Conservation (phyloP, 2,888 invertebrate species). For the Chymomyza caudatula region DNA sequence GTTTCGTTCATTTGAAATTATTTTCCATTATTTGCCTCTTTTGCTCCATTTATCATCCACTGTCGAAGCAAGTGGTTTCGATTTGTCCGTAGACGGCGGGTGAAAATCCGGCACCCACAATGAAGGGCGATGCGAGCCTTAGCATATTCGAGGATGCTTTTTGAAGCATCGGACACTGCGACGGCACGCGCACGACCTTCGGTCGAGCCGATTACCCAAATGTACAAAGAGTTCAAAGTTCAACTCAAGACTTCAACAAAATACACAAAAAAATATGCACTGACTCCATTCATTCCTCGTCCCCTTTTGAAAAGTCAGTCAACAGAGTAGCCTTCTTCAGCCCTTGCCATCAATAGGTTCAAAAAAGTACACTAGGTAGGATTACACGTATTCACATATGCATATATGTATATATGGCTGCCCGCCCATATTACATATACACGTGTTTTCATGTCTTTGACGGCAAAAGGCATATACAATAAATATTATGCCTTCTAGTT, state of each 20-base stretch:
- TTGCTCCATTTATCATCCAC: constrained; percentile 19
- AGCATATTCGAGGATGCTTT: neutral
- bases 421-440: neutral
- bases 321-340: neutral
- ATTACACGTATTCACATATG: neutral
- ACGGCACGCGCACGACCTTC: neutral
- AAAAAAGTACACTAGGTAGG: neutral
- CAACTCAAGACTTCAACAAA: neutral
- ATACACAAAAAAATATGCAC: neutral
- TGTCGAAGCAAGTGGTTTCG: constrained; percentile 13
- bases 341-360: neutral
- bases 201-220: neutral
- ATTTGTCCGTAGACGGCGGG: constrained; percentile 6
- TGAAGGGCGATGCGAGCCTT: neutral
- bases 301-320: neutral
- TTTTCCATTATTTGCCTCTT: constrained; percentile 9
- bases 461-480: constrained; percentile 42
- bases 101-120: neutral
- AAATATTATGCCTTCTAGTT: constrained; percentile 41
- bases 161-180: neutral
- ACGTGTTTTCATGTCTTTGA: neutral
- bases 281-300: neutral
- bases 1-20: constrained; percentile 9
- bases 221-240: neutral
- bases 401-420: neutral